Conservation (phyloP, 2,888 invertebrate species). For the Peribatodes rhomboidaria region DNA sequence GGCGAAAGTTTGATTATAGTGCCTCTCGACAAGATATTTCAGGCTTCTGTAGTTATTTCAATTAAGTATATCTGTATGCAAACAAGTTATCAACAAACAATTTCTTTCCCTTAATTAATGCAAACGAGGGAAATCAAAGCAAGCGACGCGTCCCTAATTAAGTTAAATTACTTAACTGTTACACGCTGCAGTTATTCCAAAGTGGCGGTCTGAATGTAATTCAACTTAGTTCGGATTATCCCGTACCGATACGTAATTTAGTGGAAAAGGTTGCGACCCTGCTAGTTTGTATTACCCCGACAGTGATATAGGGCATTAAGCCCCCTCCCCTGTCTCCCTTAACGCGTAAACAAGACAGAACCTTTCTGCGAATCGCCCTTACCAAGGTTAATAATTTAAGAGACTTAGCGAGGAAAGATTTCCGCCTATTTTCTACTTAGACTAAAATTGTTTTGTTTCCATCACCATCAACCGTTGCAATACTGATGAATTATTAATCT, state of each 20-base stretch:
- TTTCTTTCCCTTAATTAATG: conserved; percentile 30
- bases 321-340: conserved; percentile 82
- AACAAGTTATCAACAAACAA: no score
- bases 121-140: conserved; percentile 36
- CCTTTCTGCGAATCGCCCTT: conserved; percentile 83
- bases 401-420: conserved; percentile 77
- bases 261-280: conserved; percentile 85
- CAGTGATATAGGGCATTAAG: conserved; percentile 86
- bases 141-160: conserved; percentile 40
- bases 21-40: no score
- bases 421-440: conserved; percentile 75
- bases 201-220: conserved; percentile 72
- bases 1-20: conserved; percentile 11
- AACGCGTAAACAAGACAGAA: conserved; percentile 85
- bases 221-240: conserved; percentile 81
- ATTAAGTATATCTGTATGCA: conserved; percentile 2
- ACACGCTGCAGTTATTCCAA: conserved; percentile 67
- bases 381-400: conserved; percentile 84
- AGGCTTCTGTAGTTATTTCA: no score
- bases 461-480: conserved; percentile 60
- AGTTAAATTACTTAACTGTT: conserved; percentile 50
- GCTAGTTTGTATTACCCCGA: conserved; percentile 84
- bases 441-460: conserved; percentile 77
- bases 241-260: conserved; percentile 85
- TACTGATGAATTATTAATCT: conserved; percentile 66